A percentile compares a stretch with the other conserved stretches of the same genome.
Conservation (phyloP, 2,888 invertebrate species). For the Congeria kusceri region DNA sequence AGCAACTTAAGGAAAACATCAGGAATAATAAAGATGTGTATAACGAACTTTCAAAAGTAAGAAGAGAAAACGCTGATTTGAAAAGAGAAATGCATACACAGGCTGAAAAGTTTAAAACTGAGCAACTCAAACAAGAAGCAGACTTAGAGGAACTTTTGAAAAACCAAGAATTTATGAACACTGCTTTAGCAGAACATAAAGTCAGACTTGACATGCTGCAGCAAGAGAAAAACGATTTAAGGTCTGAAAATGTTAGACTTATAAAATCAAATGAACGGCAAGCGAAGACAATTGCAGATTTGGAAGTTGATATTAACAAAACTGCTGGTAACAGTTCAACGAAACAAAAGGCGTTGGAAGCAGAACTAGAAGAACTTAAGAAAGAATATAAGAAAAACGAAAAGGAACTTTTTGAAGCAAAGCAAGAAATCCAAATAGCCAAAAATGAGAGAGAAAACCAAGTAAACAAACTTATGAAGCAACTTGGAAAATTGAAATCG, state of each 20-base stretch:
- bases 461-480: conserved; percentile 53
- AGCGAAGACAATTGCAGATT: conserved; percentile 52
- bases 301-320: conserved; percentile 43
- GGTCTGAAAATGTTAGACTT: conserved; percentile 54
- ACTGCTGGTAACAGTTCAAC: conserved; percentile 32
- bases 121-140: conserved; percentile 51
- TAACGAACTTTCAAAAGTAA: conserved; percentile 50
- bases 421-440: conserved; percentile 55
- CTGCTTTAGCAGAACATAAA: conserved; percentile 59
- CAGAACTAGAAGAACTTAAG: conserved; percentile 31
- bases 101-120: conserved; percentile 34
- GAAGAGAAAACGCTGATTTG: conserved; percentile 46
- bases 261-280: conserved; percentile 63
- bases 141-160: conserved; percentile 61
- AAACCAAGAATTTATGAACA: conserved; percentile 65
- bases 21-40: conserved; percentile 57
- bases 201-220: conserved; percentile 60
- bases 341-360: conserved; percentile 32
- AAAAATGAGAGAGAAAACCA: conserved; percentile 63
- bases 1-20: conserved; percentile 46
- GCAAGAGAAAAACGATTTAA: conserved; percentile 55
- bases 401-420: conserved; percentile 46
- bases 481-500: conserved; percentile 50
- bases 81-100: conserved; percentile 50
- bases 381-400: conserved; percentile 50